Base-by-base conservation (phyloP, 2,888 invertebrate genomes). In the Pachymerium ferrugineum region DNA sequence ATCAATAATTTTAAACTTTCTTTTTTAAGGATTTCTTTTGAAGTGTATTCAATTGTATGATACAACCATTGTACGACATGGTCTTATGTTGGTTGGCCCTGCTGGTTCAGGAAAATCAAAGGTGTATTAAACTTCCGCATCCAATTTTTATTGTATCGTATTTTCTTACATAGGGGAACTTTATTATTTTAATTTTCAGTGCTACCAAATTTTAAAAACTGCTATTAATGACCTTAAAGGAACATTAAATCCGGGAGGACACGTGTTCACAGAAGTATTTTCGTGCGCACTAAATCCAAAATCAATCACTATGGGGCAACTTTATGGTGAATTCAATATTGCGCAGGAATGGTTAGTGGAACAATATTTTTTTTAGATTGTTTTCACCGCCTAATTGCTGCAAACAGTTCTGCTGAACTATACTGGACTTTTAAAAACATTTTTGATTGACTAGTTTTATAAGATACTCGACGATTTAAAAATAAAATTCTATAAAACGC, bases 211-310 rank as follows among this genome's bases (percentile, higher is more conserved):
- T 3, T 83, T 91, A 16, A 87, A 88, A 76, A 86, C 86, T 68
- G 89, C 91, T 0, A 85, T 89, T 81, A 88, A 89, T 0, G 84
- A 85, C 0, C 84, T 91, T 77, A 81, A 82, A 73, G 90, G 90
- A 0, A 85, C 88, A 80, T 82, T 85, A 5, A 88, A 89, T 0
- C 90, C 90, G 0, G 89, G 89, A 74, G 90, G 91, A 16, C 86
- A 86, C 76, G 87, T 88, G 0, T 91, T 91, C 81, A 25, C 16
- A 2, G 16, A 33, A 19, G 80, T 80, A 1, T 78, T 80, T 76
- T 79, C 81, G 6, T 82, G 79, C 76, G 80, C 83, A 14, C 79
- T 84, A 38, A 84, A 84, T 77, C 85, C 84, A 3, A 84, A 84
- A 78, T 83, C 84, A 42, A 83, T 84, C 78, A 84, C 84, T 29